Evolutionary conservation across 2,888 invertebrate genomes (phyloP).

Genomic region (Lamellibrachia satsuma): DNA sequence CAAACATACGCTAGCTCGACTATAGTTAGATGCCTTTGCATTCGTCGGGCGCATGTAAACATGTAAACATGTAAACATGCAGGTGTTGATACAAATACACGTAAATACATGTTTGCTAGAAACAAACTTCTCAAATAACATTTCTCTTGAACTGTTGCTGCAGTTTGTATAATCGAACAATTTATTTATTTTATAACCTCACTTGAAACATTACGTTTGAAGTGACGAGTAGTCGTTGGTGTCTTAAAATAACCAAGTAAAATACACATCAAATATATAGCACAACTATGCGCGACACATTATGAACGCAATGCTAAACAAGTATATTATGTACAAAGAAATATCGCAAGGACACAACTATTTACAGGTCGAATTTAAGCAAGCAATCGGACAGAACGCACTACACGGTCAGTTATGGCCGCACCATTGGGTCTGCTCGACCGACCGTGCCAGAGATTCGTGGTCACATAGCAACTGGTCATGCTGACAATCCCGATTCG

Average conservation of each 20-base stretch:
- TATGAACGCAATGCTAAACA: conserved; percentile 10
- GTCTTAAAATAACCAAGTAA: background rate
- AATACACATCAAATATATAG: background rate
- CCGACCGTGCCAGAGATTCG: background rate
- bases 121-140: background rate
- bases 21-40: too few relatives aligned
- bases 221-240: background rate
- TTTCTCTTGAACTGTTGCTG: background rate
- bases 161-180: background rate
- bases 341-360: background rate
- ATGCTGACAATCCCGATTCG: background rate
- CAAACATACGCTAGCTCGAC: too few relatives aligned
- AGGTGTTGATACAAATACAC: too few relatives aligned
- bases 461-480: background rate
- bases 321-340: background rate
- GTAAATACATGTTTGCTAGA: too few relatives aligned
- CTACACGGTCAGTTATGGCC: background rate
- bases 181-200: background rate
- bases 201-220: background rate
- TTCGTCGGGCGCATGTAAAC: too few relatives aligned
- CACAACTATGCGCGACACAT: background rate
- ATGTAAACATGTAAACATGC: too few relatives aligned
- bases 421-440: background rate
- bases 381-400: background rate
- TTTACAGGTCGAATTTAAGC: background rate